These are phyloP conservation scores for Thunnus thynnus DNA, from an alignment of 2,113 vertebrate species.

Conservation along the genomic window DNA sequence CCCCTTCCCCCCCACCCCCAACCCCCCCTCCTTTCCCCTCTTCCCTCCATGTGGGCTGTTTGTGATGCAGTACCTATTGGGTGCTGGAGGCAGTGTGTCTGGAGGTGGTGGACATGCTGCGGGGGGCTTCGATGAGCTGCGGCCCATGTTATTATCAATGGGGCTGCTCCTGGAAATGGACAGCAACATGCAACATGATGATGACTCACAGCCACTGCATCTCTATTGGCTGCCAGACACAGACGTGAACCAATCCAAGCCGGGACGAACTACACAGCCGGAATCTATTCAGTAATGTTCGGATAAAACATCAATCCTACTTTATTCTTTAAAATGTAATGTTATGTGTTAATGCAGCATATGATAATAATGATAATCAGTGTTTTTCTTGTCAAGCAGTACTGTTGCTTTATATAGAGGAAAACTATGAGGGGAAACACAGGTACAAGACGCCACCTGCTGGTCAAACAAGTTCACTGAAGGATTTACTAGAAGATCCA, in stretches of 20 bases:
- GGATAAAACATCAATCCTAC: not conserved
- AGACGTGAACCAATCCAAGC: slow-evolving; percentile 41
- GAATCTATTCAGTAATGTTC: slow-evolving; percentile 1
- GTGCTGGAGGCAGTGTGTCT: slow-evolving; percentile 68
- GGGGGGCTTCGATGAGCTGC: slow-evolving; percentile 63
- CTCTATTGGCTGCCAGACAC: slow-evolving; percentile 46
- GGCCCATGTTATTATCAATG: slow-evolving; percentile 64
- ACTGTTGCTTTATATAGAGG: not conserved
- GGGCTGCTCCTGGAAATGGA: slow-evolving; percentile 74
- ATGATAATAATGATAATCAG: slow-evolving; percentile 3
- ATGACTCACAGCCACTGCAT: slow-evolving; percentile 52
- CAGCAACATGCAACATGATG: slow-evolving; percentile 73
- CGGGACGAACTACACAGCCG: not conserved
- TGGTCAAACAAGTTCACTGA: slow-evolving; percentile 53
- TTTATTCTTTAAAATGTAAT: slow-evolving; percentile 6
- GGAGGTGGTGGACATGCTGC: slow-evolving; percentile 60
- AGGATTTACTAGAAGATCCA: not conserved
- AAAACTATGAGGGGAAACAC: not conserved
- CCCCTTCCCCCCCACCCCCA: not conserved
- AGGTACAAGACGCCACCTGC: slow-evolving; percentile 62
- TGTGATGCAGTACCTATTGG: slow-evolving; percentile 80
- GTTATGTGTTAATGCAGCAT: not conserved
- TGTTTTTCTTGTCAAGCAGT: not conserved
- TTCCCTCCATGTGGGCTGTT: slow-evolving; percentile 30
- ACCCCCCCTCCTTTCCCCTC: not conserved